Evolutionary conservation across 2,888 invertebrate genomes (phyloP), one percentile per base, ranked within the genome.

Genomic region (Galerucella pusilla): DNA sequence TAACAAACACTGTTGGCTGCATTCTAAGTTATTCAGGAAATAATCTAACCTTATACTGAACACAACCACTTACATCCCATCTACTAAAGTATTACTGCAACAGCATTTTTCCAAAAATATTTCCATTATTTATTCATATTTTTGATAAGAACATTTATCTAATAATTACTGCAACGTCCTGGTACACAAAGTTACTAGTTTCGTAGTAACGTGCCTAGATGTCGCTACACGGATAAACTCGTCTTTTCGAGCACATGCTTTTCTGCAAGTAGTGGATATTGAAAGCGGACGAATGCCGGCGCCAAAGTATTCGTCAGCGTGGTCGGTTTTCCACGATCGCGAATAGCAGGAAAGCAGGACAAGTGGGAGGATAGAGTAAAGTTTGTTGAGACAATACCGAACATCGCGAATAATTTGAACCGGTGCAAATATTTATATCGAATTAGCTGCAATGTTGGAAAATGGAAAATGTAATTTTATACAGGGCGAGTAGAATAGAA

Each of bases 311-410:
- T 76, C 77, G 81, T 68, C 83, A 83, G 84, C 84, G 84, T 84
- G 85, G 84, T 85, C 85, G 84, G 83, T 84, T 82, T 82, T 77
- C 74, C 75, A 77, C 80, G 81, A 81, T 81, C 83, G 81, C 80
- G 63, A 60, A 60, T 81, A 80, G 67, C 81, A 82, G 82, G 82
- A 78, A 49, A 77, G 63, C 81, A 82, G 81, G 68, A 80, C 16
- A 42, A 28, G 64, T 14, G 1, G 66, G 45, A 49, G 67, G 49
- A n/a, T 20, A 12, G 14, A 59, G 11, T 12, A 59, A 59, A 11
- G 59, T 59, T 59, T 25, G 16, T 59, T 35, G 16, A 16, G 10
- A 16, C 20, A 57, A 20, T 57, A 57, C n/a, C 0, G 10, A 57
- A 57, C 20, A 16, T 20, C 3, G 10, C 4, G 57, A 11, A 57